These are phyloP conservation scores for Platycheirus rosarum DNA, from an alignment of 2,888 invertebrate species.

Conservation along the genomic window DNA sequence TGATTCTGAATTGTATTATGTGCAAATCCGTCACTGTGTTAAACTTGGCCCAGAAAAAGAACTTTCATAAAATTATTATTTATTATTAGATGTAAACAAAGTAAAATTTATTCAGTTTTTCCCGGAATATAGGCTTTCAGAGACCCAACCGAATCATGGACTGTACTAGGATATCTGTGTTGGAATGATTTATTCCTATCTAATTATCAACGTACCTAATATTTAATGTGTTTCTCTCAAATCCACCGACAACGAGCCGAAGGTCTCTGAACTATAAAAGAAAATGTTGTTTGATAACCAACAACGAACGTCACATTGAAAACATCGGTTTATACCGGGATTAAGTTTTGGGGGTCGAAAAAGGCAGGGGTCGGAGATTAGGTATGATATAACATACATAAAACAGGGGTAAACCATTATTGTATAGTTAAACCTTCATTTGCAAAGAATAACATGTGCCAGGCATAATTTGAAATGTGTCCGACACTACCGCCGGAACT, in stretches of 20 bases:
- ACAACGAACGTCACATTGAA: background rate
- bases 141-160: conserved; percentile 21
- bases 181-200: conserved; percentile 57
- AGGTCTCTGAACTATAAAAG: conserved; percentile 25
- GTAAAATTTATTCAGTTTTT: too few species aligned
- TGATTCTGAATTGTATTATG: too few species aligned
- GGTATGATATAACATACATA: background rate
- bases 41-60: too few species aligned
- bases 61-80: conserved; percentile 47
- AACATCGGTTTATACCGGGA: conserved; percentile 35
- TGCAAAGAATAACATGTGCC: conserved; percentile 25
- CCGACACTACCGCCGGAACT: conserved; percentile 20
- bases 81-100: conserved; percentile 39
- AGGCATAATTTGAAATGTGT: conserved; percentile 37
- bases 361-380: too few species aligned
- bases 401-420: conserved; percentile 3
- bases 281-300: background rate
- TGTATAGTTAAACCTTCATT: conserved; percentile 36
- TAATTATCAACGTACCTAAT: conserved; percentile 64
- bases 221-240: conserved; percentile 46
- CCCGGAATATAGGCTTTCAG: conserved; percentile 33
- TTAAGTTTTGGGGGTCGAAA: conserved; percentile 2
- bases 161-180: conserved; percentile 5
- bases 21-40: too few species aligned
- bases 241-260: conserved; percentile 1